Conservation (phyloP, 1,140 invertebrate genomes). For the Nomia melanderi region DNA sequence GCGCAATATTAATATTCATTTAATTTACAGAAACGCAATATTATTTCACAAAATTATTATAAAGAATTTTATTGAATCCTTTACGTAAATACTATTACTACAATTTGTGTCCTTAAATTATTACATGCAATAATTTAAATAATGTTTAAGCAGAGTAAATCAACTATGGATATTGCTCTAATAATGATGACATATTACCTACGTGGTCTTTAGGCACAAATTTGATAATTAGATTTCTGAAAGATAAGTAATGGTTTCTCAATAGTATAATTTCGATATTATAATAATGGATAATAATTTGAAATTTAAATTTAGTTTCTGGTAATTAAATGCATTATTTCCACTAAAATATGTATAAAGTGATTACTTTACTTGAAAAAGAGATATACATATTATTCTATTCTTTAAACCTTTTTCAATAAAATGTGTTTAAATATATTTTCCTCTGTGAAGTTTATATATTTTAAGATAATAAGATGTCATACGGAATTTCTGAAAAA, state of each 20-base stretch:
- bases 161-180: conserved; percentile 60
- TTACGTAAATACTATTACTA: too few species aligned
- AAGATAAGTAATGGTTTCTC: neutral
- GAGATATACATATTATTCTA: neutral
- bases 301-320: neutral
- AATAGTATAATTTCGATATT: neutral
- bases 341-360: neutral
- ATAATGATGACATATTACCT: conserved; percentile 28
- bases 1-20: neutral
- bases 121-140: conserved; percentile 26
- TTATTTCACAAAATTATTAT: neutral
- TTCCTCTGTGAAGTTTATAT: neutral
- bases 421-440: neutral
- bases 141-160: conserved; percentile 40
- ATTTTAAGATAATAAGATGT: neutral
- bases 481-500: neutral
- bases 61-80: too few species aligned
- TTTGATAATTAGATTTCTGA: conserved; percentile 29
- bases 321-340: neutral
- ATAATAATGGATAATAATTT: neutral
- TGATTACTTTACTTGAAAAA: too few species aligned
- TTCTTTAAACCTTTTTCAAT: neutral
- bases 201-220: conserved; percentile 57
- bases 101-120: neutral
- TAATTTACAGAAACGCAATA: neutral